These are phyloP conservation scores for Sebastes wilsoni DNA, from an alignment of 2,797 vertebrate genomes.

Conservation along the genomic window DNA sequence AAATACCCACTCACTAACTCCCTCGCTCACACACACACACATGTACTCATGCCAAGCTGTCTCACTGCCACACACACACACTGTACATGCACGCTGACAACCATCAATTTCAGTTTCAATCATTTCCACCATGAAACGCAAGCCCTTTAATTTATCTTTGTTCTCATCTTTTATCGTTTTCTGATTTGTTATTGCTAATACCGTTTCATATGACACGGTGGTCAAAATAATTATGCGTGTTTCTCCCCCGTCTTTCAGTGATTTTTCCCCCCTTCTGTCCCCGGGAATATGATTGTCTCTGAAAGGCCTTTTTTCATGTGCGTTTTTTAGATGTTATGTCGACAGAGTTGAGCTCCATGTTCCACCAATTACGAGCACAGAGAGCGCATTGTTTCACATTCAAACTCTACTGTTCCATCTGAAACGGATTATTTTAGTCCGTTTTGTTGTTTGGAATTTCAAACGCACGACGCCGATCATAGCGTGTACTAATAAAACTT, in stretches of 20 bases:
- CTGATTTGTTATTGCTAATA: slow-evolving; percentile 75
- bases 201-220: slow-evolving; percentile 64
- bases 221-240: slow-evolving; percentile 67
- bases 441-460: slow-evolving; percentile 50
- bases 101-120: slow-evolving; percentile 34
- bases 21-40: background rate
- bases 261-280: slow-evolving; percentile 16
- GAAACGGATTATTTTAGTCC: slow-evolving; percentile 63
- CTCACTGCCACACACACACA: background rate
- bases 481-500: slow-evolving; percentile 18
- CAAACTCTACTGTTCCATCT: slow-evolving; percentile 53
- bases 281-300: slow-evolving; percentile 59
- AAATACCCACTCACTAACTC: slow-evolving; percentile 52
- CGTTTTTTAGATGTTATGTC: slow-evolving; percentile 63
- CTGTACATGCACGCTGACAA: background rate
- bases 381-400: slow-evolving; percentile 68
- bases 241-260: slow-evolving; percentile 48
- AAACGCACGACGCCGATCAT: slow-evolving; percentile 34
- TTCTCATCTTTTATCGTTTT: slow-evolving; percentile 68
- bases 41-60: background rate
- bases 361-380: slow-evolving; percentile 71
- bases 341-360: slow-evolving; percentile 68
- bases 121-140: slow-evolving; percentile 40
- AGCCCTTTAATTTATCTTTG: slow-evolving; percentile 53
- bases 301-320: slow-evolving; percentile 69